Conservation (phyloP, 2,888 invertebrate genomes). For the Dryobotodes eremita region DNA sequence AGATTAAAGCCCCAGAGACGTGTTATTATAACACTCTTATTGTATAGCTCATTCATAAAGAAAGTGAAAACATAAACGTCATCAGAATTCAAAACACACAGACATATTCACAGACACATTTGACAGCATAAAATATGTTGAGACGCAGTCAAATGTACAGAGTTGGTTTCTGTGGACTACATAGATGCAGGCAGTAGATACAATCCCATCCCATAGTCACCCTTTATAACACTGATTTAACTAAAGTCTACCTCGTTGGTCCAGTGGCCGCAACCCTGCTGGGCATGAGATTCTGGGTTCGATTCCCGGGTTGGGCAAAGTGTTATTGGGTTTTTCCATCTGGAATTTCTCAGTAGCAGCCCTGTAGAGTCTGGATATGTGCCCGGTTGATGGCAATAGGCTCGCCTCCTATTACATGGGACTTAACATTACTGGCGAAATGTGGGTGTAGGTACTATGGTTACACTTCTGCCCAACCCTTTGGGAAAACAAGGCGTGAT, state of each 20-base stretch:
- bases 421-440: neutral
- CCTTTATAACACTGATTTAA: neutral
- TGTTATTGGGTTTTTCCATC: neutral
- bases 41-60: neutral
- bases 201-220: neutral
- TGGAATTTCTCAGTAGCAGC: neutral
- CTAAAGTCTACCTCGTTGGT: neutral
- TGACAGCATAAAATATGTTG: neutral
- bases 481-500: no score
- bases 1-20: neutral
- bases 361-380: neutral
- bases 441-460: no score
- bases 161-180: neutral
- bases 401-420: neutral
- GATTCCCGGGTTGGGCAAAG: neutral
- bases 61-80: neutral
- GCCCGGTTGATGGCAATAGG: neutral
- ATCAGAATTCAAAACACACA: constrained; percentile 2
- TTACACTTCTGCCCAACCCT: neutral
- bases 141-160: neutral
- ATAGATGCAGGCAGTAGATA: neutral
- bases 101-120: no score
- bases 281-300: neutral
- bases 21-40: neutral
- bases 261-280: neutral